Conservation (phyloP, 2,797 vertebrate genomes). For the Epinephelus malabaricus region DNA sequence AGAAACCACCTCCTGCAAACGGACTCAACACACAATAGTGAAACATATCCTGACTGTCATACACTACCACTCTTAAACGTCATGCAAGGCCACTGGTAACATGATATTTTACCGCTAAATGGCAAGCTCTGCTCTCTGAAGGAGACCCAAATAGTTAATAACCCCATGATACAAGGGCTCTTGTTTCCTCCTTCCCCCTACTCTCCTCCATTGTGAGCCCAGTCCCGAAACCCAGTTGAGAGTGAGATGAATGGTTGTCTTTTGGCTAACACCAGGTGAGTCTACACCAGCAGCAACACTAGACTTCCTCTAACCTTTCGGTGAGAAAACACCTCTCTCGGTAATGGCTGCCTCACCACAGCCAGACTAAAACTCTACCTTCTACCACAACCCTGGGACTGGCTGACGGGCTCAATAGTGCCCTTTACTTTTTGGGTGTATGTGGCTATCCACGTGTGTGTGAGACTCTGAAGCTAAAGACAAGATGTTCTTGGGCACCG, state of each 20-base stretch:
- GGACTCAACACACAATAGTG: conserved; percentile 45
- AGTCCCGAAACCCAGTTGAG: conserved; percentile 13
- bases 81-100: conserved; percentile 36
- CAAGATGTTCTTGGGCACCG: conserved; percentile 43
- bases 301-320: conserved; percentile 79
- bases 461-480: conserved; percentile 37
- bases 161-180: conserved; percentile 25
- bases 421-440: conserved; percentile 28
- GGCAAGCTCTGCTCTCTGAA: conserved; percentile 21
- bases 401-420: conserved; percentile 25
- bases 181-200: background rate
- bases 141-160: conserved; percentile 20
- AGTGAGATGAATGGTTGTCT: conserved; percentile 36
- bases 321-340: conserved; percentile 56
- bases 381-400: conserved; percentile 22
- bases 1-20: conserved; percentile 49
- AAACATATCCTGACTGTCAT: conserved; percentile 31
- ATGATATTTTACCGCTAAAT: conserved; percentile 51
- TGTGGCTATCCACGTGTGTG: conserved; percentile 6
- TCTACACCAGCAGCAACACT: conserved; percentile 67
- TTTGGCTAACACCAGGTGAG: conserved; percentile 50
- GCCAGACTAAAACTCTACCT: conserved; percentile 43
- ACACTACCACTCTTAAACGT: conserved; percentile 9
- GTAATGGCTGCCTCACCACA: conserved; percentile 54
- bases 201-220: conserved; percentile 26